A percentile compares a stretch with the other conserved stretches of the same genome.
phyloP scores from a whole-genome alignment of 2,113 vertebrate species.

The Ochotona princeps region DNA sequence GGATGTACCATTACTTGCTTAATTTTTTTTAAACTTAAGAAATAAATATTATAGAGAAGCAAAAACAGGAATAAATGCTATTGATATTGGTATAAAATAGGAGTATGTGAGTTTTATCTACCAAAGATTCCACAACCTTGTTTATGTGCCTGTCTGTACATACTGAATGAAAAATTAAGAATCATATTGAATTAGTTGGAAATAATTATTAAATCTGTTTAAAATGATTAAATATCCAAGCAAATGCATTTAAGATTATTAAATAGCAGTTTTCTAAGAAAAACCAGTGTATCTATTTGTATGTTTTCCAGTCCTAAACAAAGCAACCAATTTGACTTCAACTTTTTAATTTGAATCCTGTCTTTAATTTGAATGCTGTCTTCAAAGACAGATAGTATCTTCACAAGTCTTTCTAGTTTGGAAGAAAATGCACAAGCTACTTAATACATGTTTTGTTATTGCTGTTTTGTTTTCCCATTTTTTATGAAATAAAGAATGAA shows the following conservation, averaged over 20 bases:
- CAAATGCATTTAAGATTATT: not conserved
- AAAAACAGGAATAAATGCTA: conserved; percentile 60
- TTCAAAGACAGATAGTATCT: not conserved
- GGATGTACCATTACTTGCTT: conserved; percentile 57
- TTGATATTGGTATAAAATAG: conserved; percentile 51
- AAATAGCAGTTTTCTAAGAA: conserved; percentile 10
- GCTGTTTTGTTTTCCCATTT: conserved; percentile 9
- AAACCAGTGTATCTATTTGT: not conserved
- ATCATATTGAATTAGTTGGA: not conserved
- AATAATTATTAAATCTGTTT: conserved; percentile 45
- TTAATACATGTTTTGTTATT: not conserved
- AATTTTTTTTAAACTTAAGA: not conserved
- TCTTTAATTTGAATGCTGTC: conserved; percentile 1
- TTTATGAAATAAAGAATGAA: not conserved
- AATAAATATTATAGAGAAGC: conserved; percentile 17
- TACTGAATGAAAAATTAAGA: conserved; percentile 43
- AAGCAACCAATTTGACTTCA: conserved; percentile 4
- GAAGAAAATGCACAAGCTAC: not conserved
- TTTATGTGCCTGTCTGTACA: not conserved
- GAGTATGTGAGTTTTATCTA: conserved; percentile 64
- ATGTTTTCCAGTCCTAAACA: conserved; percentile 1
- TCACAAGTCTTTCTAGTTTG: not conserved
- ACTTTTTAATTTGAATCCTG: conserved; percentile 18
- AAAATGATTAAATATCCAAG: not conserved
- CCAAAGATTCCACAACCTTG: conserved; percentile 35